Base-by-base conservation (phyloP, 64 coral and sea anemone species). In the Trachythela sp. region DNA sequence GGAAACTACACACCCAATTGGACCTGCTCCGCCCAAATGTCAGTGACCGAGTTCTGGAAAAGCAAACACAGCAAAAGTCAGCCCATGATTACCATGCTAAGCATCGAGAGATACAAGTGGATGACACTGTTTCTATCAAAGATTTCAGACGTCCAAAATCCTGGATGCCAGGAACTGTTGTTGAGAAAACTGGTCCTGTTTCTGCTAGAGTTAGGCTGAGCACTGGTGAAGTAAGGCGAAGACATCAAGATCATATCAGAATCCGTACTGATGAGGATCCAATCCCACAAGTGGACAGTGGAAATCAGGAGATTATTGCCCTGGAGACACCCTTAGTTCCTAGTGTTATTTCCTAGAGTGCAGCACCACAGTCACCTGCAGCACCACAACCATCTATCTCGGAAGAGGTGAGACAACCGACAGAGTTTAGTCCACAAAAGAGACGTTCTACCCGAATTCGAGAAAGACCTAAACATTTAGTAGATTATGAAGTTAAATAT, bases 121-220 rank as follows among this genome's bases (percentile, higher is more conserved):
- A 85, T 30, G 83, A 90, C 42, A 4, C 83, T 85, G 83, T 90
- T 18, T 83, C 40, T 39, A 26, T 90, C 31, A 83, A 54, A 39
- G 77, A 90, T 56, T 90, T 90, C 89, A 38, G 89, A n/a, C 54
- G 49, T 26, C 70, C 40, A 83, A 90, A 85, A 49, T 84, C 89
- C 0, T 90, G 89, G 77, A 48, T 84, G 32, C 48, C 36, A 35
- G 89, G 48, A 85, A 43, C 54, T 15, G 18, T 90, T 64, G 68
- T 84, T 8, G 43, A 32, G 18, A 84, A 83, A 56, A 90, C 77
- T 38, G 83, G 89, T 30, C 54, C 89, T 41, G 83, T 90, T 14
- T 90, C 83, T 22, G 54, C 89, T 36, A 41, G n/a, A 26, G 83
- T 90, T 22, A n/a, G 59, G 37, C 68, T 90, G 35, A 38, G 8